Percentiles rank a stretch among this genome's conserved stretches.
These are phyloP conservation scores for Lophius piscatorius DNA, from an alignment of 2,113 vertebrate species.

Conservation along the genomic window DNA sequence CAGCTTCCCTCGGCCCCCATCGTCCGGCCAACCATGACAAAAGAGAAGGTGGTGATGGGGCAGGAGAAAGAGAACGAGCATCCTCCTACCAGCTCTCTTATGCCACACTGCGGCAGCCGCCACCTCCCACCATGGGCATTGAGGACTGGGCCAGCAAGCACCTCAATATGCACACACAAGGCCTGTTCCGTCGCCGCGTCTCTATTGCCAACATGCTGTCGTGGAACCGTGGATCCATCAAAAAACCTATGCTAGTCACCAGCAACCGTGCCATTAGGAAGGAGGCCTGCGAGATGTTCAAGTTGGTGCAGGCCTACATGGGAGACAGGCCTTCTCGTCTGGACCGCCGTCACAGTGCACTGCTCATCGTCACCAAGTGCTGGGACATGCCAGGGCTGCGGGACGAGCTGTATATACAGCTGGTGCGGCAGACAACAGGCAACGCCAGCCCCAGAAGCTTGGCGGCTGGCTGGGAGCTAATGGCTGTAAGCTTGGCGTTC, in stretches of 20 bases:
- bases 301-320: slow-evolving; percentile 92
- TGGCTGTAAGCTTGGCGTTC: slow-evolving; percentile 90
- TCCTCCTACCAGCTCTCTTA: slow-evolving; percentile 80
- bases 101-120: slow-evolving; percentile 83
- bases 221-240: slow-evolving; percentile 90
- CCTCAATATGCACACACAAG: slow-evolving; percentile 92
- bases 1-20: slow-evolving; percentile 71
- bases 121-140: slow-evolving; percentile 85
- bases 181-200: slow-evolving; percentile 88
- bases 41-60: slow-evolving; percentile 55
- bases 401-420: slow-evolving; percentile 90
- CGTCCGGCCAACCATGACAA: slow-evolving; percentile 53
- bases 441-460: slow-evolving; percentile 84
- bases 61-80: slow-evolving; percentile 42
- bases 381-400: slow-evolving; percentile 88
- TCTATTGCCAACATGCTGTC: slow-evolving; percentile 93
- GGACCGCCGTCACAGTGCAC: slow-evolving; percentile 84
- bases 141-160: slow-evolving; percentile 92
- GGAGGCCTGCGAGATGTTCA: slow-evolving; percentile 92
- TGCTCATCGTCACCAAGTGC: slow-evolving; percentile 88
- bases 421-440: slow-evolving; percentile 90
- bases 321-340: slow-evolving; percentile 88
- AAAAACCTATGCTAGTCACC: slow-evolving; percentile 92
- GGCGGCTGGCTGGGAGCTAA: slow-evolving; percentile 89
- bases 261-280: slow-evolving; percentile 86